These are phyloP conservation scores for Lepidonotus clava DNA, from an alignment of 2,888 invertebrate genomes.

Conservation along the genomic window DNA sequence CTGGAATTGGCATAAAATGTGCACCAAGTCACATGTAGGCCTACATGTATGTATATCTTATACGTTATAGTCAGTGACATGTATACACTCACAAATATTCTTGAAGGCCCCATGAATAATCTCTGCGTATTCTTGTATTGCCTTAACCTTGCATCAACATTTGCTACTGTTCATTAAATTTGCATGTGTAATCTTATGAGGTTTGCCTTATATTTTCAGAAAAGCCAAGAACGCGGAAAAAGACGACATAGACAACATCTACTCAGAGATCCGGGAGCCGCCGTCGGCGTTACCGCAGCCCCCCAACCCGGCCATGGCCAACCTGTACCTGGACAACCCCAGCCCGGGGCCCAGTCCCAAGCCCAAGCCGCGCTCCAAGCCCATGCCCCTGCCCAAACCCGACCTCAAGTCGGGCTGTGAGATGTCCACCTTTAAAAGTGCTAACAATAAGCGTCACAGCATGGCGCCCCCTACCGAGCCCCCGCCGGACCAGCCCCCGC, in stretches of 20 bases:
- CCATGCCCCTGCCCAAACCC: constrained; percentile 24
- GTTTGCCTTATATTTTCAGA: no score
- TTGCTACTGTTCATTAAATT: no score
- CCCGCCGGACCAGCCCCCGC: constrained; percentile 30
- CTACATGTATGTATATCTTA: no score
- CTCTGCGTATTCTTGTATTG: no score
- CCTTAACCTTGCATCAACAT: no score
- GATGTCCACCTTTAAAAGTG: constrained; percentile 32
- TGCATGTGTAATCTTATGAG: no score
- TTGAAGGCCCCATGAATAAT: no score
- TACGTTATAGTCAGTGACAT: no score
- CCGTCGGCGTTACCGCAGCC: neutral
- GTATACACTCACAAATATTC: no score
- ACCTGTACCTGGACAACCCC: constrained; percentile 22
- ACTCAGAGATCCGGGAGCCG: constrained; percentile 37
- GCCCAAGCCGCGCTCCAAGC: constrained; percentile 19
- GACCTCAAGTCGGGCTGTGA: constrained; percentile 17
- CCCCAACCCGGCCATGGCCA: neutral
- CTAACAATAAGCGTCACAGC: constrained; percentile 10
- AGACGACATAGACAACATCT: constrained; percentile 40
- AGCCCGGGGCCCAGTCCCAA: constrained; percentile 12
- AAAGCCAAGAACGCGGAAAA: neutral
- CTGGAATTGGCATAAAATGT: no score
- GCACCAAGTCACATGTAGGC: no score
- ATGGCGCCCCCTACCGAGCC: constrained; percentile 17